These are phyloP conservation scores for Ceratina australensis DNA, from an alignment of 1,140 invertebrate genomes.

Conservation along the genomic window DNA sequence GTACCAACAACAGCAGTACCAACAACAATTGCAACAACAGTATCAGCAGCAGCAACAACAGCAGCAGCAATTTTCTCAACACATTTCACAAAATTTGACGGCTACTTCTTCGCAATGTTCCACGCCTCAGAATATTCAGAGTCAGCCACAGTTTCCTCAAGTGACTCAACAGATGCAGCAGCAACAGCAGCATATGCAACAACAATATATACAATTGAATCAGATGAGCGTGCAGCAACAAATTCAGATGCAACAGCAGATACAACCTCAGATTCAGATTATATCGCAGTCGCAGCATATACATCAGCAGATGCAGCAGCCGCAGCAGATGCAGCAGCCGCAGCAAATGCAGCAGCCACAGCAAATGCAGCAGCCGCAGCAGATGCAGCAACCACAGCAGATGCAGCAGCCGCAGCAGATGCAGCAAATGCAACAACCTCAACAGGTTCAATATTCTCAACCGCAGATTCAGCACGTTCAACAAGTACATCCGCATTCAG, in stretches of 20 bases:
- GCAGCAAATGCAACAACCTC: slow-evolving; percentile 60
- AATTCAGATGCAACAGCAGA: slow-evolving; percentile 74
- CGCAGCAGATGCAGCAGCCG: slow-evolving; percentile 71
- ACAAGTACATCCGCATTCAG: slow-evolving; percentile 69
- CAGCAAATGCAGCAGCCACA: slow-evolving; percentile 60
- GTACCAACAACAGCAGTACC: slow-evolving; percentile 79
- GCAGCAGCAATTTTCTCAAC: slow-evolving; percentile 78
- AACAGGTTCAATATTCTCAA: slow-evolving; percentile 61
- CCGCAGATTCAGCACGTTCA: slow-evolving; percentile 68
- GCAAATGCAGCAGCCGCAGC: slow-evolving; percentile 70
- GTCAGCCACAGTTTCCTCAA: slow-evolving; percentile 79
- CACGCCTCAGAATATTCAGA: slow-evolving; percentile 79
- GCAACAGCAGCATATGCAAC: slow-evolving; percentile 68
- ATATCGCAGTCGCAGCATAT: slow-evolving; percentile 76
- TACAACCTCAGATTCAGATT: too few species aligned
- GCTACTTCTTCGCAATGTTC: slow-evolving; percentile 81
- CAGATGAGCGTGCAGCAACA: slow-evolving; percentile 61
- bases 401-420: slow-evolving; percentile 66
- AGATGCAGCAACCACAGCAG: slow-evolving; percentile 67
- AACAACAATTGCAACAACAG: slow-evolving; percentile 77
- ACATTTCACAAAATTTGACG: slow-evolving; percentile 66
- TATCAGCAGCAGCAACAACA: slow-evolving; percentile 73
- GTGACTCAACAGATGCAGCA: slow-evolving; percentile 77
- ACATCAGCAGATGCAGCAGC: slow-evolving; percentile 65
- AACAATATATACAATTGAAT: too few species aligned